Evolutionary conservation across 1,140 invertebrate genomes (phyloP), one percentile per base, ranked within the genome.

Genomic region (Manduca sexta): DNA sequence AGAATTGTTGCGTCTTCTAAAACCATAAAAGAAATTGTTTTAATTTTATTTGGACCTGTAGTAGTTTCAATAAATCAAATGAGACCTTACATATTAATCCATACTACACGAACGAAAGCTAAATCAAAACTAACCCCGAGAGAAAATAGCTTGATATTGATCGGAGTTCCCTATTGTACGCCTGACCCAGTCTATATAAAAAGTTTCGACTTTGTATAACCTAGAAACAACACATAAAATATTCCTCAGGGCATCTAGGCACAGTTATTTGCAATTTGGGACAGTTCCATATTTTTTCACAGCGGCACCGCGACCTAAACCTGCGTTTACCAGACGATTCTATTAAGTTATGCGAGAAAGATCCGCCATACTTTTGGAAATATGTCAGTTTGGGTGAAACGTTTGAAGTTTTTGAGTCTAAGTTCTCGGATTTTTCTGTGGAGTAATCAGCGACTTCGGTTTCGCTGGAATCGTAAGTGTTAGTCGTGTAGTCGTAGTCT

Each of bases 271-370:
- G 84, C 12, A 87, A 42, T 45, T 84, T 86, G 0, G 81, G 82
- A 49, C 85, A 87, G 48, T 87, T 86, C 67, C 74, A 80, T n/a
- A 87, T 85, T 38, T 77, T 84, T 37, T 81, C 81, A 40, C 85
- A 87, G 6, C 84, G 52, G 49, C 85, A 87, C 15, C 65, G 56
- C 2, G 81, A 85, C 40, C 71, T 69, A 43, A 74, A 87, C 16
- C 64, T 67, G 34, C 74, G 64, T 42, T 69, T 70, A 0, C 59
- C 49, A 1, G 45, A 38, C n/a, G 57, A 63, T 5, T 73, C 62
- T 5, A 80, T 37, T 11, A 70, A 44, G 40, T 79, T 82, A 2
- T 49, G 52, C 37, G 52, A 41, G 8, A 49, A 53, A 6, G 53
- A 54, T 50, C 39, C 46, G 15, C 41, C 35, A 11, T 46, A 45